Evolutionary conservation across 2,888 invertebrate species (phyloP), one percentile per base, ranked within the genome.

Genomic region (Mylabris sibirica): DNA sequence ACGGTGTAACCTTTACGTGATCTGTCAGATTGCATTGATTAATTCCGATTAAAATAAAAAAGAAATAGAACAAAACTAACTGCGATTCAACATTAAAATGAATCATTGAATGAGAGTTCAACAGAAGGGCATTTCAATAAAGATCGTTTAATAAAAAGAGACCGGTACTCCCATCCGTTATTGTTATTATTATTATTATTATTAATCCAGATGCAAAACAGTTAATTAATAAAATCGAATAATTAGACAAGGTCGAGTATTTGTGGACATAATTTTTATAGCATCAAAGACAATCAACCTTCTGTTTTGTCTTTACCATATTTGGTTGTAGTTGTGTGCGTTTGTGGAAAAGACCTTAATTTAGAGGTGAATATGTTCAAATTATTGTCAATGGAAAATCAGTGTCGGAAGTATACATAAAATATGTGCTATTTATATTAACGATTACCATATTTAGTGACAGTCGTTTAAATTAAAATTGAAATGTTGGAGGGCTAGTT

Each of bases 71-170:
- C 20, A 53, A 22, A 22, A 53, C 11, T 22, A 38, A 9, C 4
- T n/a, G 34, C 30, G n/a, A 38, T 60, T 38, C 14, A 35, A 60
- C 24, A 30, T 26, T 34, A 67, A 61, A 30, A 60, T 49, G 38
- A 53, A 61, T 64, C 59, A 44, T 67, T 59, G 11, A 30, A 41
- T 53, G 14, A 41, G 63, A 69, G 68, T 63, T 69, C 68, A 69
- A 65, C 60, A 65, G 61, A 63, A 68, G 68, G 68, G 68, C 68
- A 68, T 65, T 35, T 68, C 44, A 68, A 68, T 68, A 62, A 65
- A 68, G 59, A 22, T 22, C 35, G 26, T 20, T 63, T 53, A 53
- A n/a, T n/a, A n/a, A n/a, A n/a, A 53, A 53, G 22, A 9, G 20
- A 53, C 49, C 49, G 49, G 49, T 53, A 53, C 44, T 41, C 41